Evolutionary conservation across 2,888 invertebrate genomes (phyloP), one percentile per base, ranked within the genome.

Genomic region (Lepidochrysops patricia): DNA sequence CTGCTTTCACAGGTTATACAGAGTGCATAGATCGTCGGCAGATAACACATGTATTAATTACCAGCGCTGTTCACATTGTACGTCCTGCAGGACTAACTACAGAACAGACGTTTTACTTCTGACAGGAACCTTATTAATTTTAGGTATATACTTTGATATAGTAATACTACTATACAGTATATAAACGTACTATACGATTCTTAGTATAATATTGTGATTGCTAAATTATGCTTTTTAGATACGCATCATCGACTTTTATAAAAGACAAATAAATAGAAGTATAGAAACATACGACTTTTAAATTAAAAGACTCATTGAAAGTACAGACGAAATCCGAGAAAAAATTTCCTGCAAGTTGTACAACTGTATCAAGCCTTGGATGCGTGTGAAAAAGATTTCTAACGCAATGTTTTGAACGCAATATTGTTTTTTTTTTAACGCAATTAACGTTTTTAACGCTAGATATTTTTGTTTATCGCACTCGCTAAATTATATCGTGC

Each of bases 351-450:
- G 19, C 43, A 43, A 43, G 9, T 23, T 6, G 19, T 2, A 43
- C 37, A 3, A 19, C 9, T 43, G 43, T 43, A 43, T 23, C 9
- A 23, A 43, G 37, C 37, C 43, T 43, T 43, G 43, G 77, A 85
- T 87, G 88, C 87, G 87, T 86, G 83, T 73, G 76, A 75, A 80
- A 76, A 76, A 72, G 81, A 82, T 86, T 84, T 84, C 84, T 84
- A 86, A 80, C 81, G 80, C 80, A 83, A 80, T 71, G 71, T 54
- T 32, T 54, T 54, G 12, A 54, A 70, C 62, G 74, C 74, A 83
- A 84, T 43, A 43, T 86, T 86, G 80, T 64, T 70, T 73, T 71
- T 76, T 77, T 84, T 84, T 81, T 77, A 77, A 74, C 73, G 68
- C 76, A 77, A 82, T 76, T 77, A 75, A 76, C 79, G 80, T 83